phyloP scores from a whole-genome alignment of 2,888 invertebrate genomes.

The Phymatocera aterrima region DNA sequence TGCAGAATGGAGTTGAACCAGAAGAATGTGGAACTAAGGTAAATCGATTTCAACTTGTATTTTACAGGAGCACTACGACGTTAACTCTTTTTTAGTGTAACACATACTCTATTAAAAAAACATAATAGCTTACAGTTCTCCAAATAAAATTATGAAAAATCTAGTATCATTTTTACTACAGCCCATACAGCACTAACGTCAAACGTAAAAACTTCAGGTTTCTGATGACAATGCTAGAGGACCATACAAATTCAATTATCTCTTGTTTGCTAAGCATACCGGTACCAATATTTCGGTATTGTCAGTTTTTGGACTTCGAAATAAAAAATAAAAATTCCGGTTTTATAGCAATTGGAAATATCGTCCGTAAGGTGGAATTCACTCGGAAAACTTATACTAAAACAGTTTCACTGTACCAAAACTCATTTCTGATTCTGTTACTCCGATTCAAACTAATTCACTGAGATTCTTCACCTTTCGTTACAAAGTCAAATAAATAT shows the following conservation, averaged over 20 bases:
- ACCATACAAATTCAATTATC: neutral
- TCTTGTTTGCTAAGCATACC: no score
- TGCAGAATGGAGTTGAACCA: constrained; percentile 43
- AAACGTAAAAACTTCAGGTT: neutral
- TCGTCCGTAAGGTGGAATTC: neutral
- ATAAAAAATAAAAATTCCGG: no score
- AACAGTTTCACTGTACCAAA: neutral
- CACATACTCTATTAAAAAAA: neutral
- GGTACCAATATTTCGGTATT: no score
- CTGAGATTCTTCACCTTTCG: neutral
- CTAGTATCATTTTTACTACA: neutral
- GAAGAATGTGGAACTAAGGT: constrained; percentile 36
- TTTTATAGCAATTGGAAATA: neutral
- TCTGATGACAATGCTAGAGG: neutral
- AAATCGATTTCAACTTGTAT: constrained; percentile 32
- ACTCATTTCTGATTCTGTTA: neutral
- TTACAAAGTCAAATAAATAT: neutral
- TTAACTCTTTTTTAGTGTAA: neutral
- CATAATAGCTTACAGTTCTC: neutral
- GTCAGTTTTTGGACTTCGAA: no score
- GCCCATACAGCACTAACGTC: neutral
- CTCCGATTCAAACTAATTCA: neutral
- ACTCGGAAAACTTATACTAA: neutral
- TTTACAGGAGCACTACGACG: constrained; percentile 24
- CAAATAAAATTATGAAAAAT: constrained; percentile 12